Evolutionary conservation across 1,140 invertebrate species (phyloP), one percentile per base, ranked within the genome.

Genomic region (Anastrepha ludens): DNA sequence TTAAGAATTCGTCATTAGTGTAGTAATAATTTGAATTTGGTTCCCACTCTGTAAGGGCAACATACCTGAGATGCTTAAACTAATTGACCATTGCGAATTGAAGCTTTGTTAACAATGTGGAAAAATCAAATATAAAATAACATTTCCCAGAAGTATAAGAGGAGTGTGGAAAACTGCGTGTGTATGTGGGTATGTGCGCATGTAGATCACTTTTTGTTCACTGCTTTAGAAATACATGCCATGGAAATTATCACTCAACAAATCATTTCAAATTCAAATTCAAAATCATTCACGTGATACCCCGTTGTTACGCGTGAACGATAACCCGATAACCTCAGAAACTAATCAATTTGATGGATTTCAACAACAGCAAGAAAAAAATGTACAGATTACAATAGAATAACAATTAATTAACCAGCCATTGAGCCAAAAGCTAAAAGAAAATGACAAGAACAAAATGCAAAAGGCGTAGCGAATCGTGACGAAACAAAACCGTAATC

Each of bases 301-400:
- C 74, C 74, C 74, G 74, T 29, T n/a, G 74, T 81, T 81, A 81
- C 50, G 74, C 74, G 47, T n/a, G 2, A 81, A 81, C 74, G 74
- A 81, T 81, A 50, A 55, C n/a, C 74, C 47, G 74, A 81, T 81
- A 81, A 81, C 47, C 74, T 47, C 13, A 81, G 47, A 55, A 81
- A 81, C 50, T 81, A 81, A 81, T 81, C 74, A 81, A 81, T 81
- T 81, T 81, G 74, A 81, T 81, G 74, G 74, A 81, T 81, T 81
- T 81, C 74, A 81, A 55, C 74, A 55, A n/a, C 74, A 81, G 74
- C 74, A 55, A 6, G 6, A 55, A 55, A 55, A 29, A 29, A 20
- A 81, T 17, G 74, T 55, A 81, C 74, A 81, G 17, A 81, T 81
- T 81, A 81, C 74, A 81, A 81, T 81, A 81, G 74, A 29, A 55